Conservation (phyloP, 64 coral and sea anemone genomes). For the Stylophora pistillata region DNA sequence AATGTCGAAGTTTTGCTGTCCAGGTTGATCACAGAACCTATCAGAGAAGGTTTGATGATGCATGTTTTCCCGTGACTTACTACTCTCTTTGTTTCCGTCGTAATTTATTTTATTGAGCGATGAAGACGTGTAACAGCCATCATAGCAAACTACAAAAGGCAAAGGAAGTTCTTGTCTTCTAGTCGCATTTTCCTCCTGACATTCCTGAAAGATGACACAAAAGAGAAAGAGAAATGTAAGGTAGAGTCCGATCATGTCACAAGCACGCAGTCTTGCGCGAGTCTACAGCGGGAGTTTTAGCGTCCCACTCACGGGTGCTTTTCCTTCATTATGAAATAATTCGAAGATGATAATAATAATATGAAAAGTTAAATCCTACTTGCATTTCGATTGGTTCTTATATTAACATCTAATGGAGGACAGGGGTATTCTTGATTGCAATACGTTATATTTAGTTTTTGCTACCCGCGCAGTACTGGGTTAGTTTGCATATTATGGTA, state of each 20-base stretch:
- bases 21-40: neutral
- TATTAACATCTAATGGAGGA: no score
- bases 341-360: no score
- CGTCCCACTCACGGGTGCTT: no score
- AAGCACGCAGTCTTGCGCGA: no score
- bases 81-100: neutral
- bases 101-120: neutral
- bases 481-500: no score
- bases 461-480: no score
- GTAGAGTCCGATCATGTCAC: neutral
- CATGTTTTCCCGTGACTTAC: neutral
- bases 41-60: neutral
- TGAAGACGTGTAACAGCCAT: neutral
- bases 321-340: no score
- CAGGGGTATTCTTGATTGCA: no score
- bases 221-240: neutral
- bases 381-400: no score
- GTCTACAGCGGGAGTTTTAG: no score
- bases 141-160: conserved; percentile 65
- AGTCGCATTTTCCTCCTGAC: conserved; percentile 5
- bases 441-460: no score
- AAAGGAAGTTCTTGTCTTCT: neutral
- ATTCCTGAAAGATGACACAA: conserved; percentile 49
- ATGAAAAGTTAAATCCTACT: no score
- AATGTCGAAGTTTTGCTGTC: neutral